Evolutionary conservation across 2,888 invertebrate species (phyloP), one percentile per base, ranked within the genome.

Genomic region (Eulithis testata): DNA sequence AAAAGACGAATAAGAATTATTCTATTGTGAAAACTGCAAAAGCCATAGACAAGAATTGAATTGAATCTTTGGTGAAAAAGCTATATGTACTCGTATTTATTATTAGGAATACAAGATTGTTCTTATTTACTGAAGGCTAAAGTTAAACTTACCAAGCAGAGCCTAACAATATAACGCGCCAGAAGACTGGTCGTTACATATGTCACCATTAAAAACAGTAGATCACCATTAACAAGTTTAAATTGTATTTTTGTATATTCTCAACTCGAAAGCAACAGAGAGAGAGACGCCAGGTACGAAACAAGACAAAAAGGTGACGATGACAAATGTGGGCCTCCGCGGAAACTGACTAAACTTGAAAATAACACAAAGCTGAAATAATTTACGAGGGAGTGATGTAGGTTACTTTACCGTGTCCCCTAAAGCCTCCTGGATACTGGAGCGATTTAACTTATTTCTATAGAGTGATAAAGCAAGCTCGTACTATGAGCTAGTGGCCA

Each of bases 371-470:
- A 69, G 70, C 69, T 69, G 67, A 70, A 72, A 72, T 70, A 69
- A 72, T 72, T 72, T 70, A 72, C 68, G 72, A 70, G 58, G 57
- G 60, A 70, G 58, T 54, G 60, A 65, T 37, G 45, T 67, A 68
- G 65, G 70, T 68, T 73, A 75, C 63, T 77, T 80, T 76, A 73
- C 72, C 76, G 82, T 49, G 45, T 49, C 52, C 58, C 40, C 37
- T 58, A 47, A 63, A 12, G 45, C 21, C 11, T 9, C 9, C 5
- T 56, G 56, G 50, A 45, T n/a, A 56, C 55, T 52, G 8, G 43
- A 56, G 55, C 36, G 6, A 31, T 31, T 31, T 31, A 5, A 31
- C 31, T 31, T 21, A 1, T 21, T 21, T 21, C 2, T 21, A 21
- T 21, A 21, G 21, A 21, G 21, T 21, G 1, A 1, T 21, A 21